Percentiles rank a stretch among this genome's conserved stretches.
Evolutionary conservation across 1,140 invertebrate species (phyloP).

Genomic region (Cyclargus thomasi): DNA sequence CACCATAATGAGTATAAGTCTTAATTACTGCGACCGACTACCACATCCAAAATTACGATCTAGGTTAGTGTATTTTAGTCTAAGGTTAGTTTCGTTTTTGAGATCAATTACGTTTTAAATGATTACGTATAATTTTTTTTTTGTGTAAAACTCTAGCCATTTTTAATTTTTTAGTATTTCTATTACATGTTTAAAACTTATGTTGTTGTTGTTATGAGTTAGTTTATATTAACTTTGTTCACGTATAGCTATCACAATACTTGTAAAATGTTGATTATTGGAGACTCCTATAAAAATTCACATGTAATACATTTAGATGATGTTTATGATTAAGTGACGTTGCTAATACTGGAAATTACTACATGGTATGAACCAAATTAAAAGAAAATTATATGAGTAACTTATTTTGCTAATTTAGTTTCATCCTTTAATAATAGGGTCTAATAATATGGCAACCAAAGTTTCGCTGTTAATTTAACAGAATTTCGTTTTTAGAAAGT

Average conservation of each 20-base stretch:
- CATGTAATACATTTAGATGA: background rate
- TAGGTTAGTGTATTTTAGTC: slow-evolving; percentile 12
- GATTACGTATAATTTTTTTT: background rate
- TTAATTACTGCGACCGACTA: background rate
- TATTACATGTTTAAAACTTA: too few species aligned
- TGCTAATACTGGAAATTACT: background rate
- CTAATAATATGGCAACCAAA: too few species aligned
- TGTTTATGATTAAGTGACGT: background rate
- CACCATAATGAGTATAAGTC: background rate
- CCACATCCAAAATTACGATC: background rate
- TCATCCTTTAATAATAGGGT: too few species aligned
- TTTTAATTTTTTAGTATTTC: background rate
- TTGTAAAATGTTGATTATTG: background rate
- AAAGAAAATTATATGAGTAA: too few species aligned
- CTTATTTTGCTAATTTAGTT: too few species aligned
- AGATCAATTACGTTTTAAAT: slow-evolving; percentile 5
- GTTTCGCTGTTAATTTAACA: too few species aligned
- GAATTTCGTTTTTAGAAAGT: too few species aligned
- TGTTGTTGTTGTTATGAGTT: background rate
- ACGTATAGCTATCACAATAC: background rate
- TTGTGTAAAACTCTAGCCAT: background rate
- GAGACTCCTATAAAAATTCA: background rate
- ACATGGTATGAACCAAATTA: background rate
- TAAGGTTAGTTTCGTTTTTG: slow-evolving; percentile 5
- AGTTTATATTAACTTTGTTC: background rate